Evolutionary conservation across 1,140 invertebrate genomes (phyloP).

Genomic region (Aricia agestis): DNA sequence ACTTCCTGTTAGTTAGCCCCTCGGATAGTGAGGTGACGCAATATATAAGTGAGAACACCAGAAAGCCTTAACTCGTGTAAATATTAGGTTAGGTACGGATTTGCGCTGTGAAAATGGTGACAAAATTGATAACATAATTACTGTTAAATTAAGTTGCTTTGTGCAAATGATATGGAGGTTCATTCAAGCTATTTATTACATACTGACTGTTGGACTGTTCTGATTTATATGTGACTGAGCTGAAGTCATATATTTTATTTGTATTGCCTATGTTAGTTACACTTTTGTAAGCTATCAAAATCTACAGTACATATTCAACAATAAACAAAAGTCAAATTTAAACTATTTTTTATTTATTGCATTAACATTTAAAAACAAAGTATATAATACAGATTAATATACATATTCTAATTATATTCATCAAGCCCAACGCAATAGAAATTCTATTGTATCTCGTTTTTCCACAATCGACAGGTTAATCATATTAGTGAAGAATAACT

Average conservation of each 20-base stretch:
- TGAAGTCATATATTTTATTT: conserved; percentile 17
- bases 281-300: conserved; percentile 8
- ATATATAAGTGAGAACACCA: conserved; percentile 59
- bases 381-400: too few species aligned
- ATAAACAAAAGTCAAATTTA: background rate
- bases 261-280: conserved; percentile 12
- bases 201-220: conserved; percentile 4
- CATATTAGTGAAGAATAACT: too few species aligned
- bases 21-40: conserved; percentile 33
- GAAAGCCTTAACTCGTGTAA: conserved; percentile 71
- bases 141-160: conserved; percentile 47
- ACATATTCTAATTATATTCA: too few species aligned
- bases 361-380: background rate
- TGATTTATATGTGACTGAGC: background rate
- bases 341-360: background rate
- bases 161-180: conserved; percentile 61
- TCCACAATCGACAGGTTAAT: too few species aligned
- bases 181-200: conserved; percentile 15
- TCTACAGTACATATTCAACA: background rate
- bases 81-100: conserved; percentile 57
- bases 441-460: too few species aligned
- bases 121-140: conserved; percentile 48
- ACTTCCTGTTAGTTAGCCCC: conserved; percentile 43
- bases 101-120: conserved; percentile 56
- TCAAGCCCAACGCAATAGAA: too few species aligned